These are phyloP conservation scores for Gopherus flavomarginatus DNA, from an alignment of 2,113 vertebrate genomes.

Conservation along the genomic window DNA sequence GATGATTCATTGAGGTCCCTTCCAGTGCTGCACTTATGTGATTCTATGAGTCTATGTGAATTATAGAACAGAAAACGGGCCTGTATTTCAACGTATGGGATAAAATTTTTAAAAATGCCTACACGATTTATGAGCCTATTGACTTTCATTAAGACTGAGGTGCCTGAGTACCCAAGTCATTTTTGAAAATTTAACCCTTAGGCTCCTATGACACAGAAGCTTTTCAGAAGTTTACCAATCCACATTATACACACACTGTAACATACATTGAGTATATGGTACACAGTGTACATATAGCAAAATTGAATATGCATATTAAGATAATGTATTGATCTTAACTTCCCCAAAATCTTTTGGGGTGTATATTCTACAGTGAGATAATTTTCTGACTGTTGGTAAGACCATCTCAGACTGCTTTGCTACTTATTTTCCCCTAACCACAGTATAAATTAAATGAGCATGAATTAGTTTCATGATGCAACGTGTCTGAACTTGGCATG, in stretches of 20 bases:
- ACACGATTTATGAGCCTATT: background rate
- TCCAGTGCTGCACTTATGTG: background rate
- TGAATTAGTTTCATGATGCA: background rate
- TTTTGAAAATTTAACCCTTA: slow-evolving; percentile 11
- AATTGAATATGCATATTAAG: background rate
- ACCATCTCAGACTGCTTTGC: background rate
- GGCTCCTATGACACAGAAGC: background rate
- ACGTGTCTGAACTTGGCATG: background rate
- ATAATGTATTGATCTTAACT: background rate
- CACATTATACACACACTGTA: background rate
- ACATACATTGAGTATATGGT: background rate
- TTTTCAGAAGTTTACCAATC: background rate
- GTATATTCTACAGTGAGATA: background rate
- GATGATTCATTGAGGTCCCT: background rate
- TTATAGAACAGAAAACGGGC: background rate
- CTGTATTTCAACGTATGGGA: background rate
- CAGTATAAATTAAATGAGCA: background rate
- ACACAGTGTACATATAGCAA: background rate
- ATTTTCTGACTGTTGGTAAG: background rate
- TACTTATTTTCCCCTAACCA: background rate
- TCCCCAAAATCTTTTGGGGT: background rate
- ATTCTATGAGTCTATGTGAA: background rate
- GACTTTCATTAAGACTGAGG: background rate
- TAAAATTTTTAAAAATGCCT: background rate
- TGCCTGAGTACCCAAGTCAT: background rate